Evolutionary conservation across 2,888 invertebrate genomes (phyloP).

Genomic region (Cheilosia variabilis): DNA sequence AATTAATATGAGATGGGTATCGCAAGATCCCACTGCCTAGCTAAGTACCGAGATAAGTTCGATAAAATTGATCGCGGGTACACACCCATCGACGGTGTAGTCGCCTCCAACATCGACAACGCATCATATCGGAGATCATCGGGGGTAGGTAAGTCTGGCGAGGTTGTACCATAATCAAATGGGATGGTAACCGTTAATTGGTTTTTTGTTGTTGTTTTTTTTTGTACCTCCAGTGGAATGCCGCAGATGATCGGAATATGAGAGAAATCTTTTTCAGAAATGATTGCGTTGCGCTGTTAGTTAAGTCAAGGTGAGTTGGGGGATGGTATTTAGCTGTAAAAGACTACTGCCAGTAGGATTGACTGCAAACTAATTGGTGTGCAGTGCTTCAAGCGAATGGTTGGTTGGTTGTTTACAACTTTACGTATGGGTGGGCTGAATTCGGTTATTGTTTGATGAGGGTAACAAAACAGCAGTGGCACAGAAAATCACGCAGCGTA

Average conservation of each 20-base stretch:
- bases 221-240: constrained; percentile 23
- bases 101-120: constrained; percentile 40
- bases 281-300: constrained; percentile 12
- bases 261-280: constrained; percentile 6
- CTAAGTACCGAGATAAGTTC: constrained; percentile 59
- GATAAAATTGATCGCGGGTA: constrained; percentile 39
- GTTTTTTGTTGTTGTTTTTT: constrained; percentile 4
- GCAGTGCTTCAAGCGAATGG: too few relatives aligned
- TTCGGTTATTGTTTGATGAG: too few relatives aligned
- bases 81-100: constrained; percentile 51
- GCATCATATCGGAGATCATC: constrained; percentile 43
- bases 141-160: constrained; percentile 33
- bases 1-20: constrained; percentile 67
- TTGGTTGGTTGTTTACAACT: too few relatives aligned
- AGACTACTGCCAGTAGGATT: too few relatives aligned
- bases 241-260: constrained; percentile 20
- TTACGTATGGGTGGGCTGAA: too few relatives aligned
- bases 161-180: constrained; percentile 61
- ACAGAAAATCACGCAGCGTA: too few relatives aligned
- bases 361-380: too few relatives aligned
- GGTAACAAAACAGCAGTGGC: too few relatives aligned
- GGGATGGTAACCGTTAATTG: constrained; percentile 69
- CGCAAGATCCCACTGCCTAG: constrained; percentile 47
- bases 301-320: constrained; percentile 40
- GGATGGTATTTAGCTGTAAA: background rate